Base-by-base conservation (phyloP, 2,113 vertebrate genomes). In the Penelope pileata region DNA sequence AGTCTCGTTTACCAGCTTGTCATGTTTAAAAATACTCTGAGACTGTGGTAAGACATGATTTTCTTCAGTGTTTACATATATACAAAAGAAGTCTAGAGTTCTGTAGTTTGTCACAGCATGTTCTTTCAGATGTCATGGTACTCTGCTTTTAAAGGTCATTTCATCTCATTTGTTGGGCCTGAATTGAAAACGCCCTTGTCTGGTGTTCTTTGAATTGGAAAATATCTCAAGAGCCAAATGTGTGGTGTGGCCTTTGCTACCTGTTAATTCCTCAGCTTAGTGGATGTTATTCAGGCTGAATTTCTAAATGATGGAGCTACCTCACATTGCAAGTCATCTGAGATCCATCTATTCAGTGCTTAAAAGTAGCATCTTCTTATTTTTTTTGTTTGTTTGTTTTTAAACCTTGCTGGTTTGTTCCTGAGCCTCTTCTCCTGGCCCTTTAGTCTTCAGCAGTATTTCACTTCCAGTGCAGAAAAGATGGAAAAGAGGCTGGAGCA, bases 401-500 rank as follows among this genome's bases (percentile, higher is more conserved):
- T 29, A 34, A 59, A 13, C n/a, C 0, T 0, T 58, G 18, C 19
- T 72, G 17, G 15, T 21, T 77, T 90, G 18, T 27, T 88, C n/a
- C 70, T 74, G 47, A 85, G 60, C 36, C 59, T 53, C 16, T 83
- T 29, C 4, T 94, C n/a, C 50, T 90, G 72, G 15, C 6, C 42
- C 3, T 43, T 67, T 36, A 29, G 2, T 47, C 59, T 48, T 40
- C 42, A 38, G 30, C 27, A 30, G 21, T 12, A 16, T 43, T 36
- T 87, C 30, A 68, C 4, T 87, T 76, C 18, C 42, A 83, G 32
- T 18, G 13, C 36, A 67, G 67, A 74, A 83, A 51, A 62, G 22
- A 56, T 45, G 23, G 42, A 88, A 95, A 86, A 94, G 79, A 93
- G 63, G 50, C 51, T 53, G 84, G 51, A 54, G 29, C 36, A 58